Evolutionary conservation across 2,113 vertebrate genomes (phyloP), one percentile per base, ranked within the genome.

Genomic region (Rhagologus leucostigma): DNA sequence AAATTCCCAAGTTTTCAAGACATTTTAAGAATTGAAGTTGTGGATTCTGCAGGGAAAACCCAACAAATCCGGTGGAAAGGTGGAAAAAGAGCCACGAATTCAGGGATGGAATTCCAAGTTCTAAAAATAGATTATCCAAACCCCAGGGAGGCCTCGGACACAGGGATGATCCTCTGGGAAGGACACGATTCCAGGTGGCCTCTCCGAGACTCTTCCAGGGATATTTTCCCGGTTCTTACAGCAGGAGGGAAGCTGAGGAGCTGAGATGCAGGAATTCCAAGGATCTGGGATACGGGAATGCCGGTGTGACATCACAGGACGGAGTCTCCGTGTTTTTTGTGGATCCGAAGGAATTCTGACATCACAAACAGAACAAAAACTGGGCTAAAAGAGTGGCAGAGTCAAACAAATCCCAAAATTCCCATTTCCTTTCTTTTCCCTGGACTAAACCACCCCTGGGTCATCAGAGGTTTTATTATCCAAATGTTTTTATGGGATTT

Each of bases 341-440:
- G 77, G 41, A 67, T 10, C 2, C 0, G 5, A 26, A 67, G 17
- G 52, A 47, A 68, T 47, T 56, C 27, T 1, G 2, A 39, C 16
- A 8, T 13, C 33, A 1, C 3, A 26, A 37, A 39, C 3, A 3
- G 22, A 13, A 24, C 26, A 65, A 55, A 63, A 19, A 24, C 16
- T 1, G 0, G 26, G 39, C 8, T 33, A 10, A 39, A 47, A 47
- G 17, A 2, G 11, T 2, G 0, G 52, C 52, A 27, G 33, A 47
- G 10, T 7, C 29, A 12, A 62, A 39, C 26, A 16, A 39, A 68
- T 33, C n/a, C 52, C n/a, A 5, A 32, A 68, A 57, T 47, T 57
- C n/a, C 10, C 10, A 4, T 39, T 68, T 37, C 13, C 7, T 13
- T 24, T 24, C 16, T 62, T 65, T 37, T 8, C 21, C 62, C 20